phyloP scores from a whole-genome alignment of 2,113 vertebrate genomes.

The Platycercus adscitus region DNA sequence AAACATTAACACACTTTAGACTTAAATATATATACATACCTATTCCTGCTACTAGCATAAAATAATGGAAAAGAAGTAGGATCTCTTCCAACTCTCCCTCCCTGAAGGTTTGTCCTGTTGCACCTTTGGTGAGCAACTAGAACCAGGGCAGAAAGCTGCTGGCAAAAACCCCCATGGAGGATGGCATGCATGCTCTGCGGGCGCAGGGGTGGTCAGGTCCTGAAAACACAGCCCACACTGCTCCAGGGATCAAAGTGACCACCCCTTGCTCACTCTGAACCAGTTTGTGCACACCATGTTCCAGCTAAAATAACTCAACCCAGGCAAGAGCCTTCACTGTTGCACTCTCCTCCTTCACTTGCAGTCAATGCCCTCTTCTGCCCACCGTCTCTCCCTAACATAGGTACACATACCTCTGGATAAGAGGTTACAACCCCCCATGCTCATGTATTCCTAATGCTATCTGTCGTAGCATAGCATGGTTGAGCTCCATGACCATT shows the following conservation, averaged over 20 bases:
- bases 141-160: not conserved
- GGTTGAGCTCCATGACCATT: not conserved
- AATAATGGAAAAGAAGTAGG: not conserved
- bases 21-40: not conserved
- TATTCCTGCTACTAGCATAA: not conserved
- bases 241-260: not conserved
- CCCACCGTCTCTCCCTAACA: not conserved
- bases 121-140: not conserved
- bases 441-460: not conserved
- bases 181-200: not conserved
- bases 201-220: not conserved
- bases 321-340: not conserved
- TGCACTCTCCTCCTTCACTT: not conserved
- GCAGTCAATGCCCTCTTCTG: not conserved
- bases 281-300: not conserved
- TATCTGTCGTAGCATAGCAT: too few species aligned
- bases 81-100: not conserved
- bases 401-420: rapidly evolving
- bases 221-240: not conserved
- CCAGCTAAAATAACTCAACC: not conserved
- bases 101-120: not conserved
- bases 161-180: not conserved
- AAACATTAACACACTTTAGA: not conserved
- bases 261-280: not conserved
- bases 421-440: not conserved